Conservation (phyloP, 2,113 vertebrate genomes). For the Xiphias gladius region DNA sequence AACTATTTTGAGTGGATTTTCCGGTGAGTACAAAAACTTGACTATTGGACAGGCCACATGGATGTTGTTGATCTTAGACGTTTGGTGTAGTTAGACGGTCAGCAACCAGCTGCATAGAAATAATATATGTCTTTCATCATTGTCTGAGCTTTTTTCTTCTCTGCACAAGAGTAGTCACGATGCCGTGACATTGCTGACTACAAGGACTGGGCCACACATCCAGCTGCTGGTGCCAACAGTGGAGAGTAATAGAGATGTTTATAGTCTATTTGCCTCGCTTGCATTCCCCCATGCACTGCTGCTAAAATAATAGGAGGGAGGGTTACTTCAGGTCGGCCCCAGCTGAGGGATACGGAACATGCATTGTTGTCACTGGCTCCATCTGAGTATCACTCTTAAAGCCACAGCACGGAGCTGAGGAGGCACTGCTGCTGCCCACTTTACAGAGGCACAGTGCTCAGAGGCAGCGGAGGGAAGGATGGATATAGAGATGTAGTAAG, state of each 20-base stretch:
- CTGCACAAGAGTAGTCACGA: conserved; percentile 32
- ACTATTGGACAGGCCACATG: not conserved
- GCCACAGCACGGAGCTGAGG: conserved; percentile 64
- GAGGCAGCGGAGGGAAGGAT: conserved; percentile 6
- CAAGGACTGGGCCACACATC: conserved; percentile 58
- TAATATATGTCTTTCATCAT: conserved; percentile 9
- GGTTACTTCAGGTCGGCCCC: conserved; percentile 82
- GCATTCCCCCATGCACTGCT: conserved; percentile 80
- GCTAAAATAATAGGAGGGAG: conserved; percentile 82
- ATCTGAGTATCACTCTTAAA: conserved; percentile 72
- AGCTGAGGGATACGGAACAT: conserved; percentile 74
- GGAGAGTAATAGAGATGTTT: conserved; percentile 79
- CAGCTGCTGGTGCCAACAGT: conserved; percentile 62
- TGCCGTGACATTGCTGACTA: conserved; percentile 36
- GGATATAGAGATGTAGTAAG: conserved; percentile 1
- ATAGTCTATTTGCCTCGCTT: conserved; percentile 74
- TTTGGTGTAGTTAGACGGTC: conserved; percentile 2
- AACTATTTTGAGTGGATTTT: conserved; percentile 33
- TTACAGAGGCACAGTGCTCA: conserved; percentile 11
- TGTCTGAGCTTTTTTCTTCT: conserved; percentile 7
- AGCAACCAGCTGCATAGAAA: not conserved
- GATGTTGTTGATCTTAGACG: conserved; percentile 8
- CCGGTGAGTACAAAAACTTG: conserved; percentile 28
- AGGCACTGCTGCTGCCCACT: conserved; percentile 41
- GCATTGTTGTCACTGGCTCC: conserved; percentile 81